Conservation (phyloP, 2,888 invertebrate genomes). For the Prostheceraeus crozeri region DNA sequence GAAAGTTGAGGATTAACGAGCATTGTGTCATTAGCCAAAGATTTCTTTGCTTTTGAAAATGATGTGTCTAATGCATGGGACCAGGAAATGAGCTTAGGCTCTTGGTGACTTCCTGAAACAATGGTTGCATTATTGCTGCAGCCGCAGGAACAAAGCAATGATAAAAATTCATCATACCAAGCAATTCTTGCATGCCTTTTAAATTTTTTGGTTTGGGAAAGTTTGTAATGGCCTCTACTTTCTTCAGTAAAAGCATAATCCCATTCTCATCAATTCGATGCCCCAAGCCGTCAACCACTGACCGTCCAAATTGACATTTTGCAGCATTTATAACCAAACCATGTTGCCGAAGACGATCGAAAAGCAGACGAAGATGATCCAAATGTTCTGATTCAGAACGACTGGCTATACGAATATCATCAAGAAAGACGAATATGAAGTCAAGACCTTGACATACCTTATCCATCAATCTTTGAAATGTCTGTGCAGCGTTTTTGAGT, state of each 20-base stretch:
- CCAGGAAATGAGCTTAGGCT: slow-evolving; percentile 2
- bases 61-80: not conserved
- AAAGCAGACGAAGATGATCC: slow-evolving; percentile 37
- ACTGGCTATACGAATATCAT: slow-evolving; percentile 36
- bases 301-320: slow-evolving; percentile 40
- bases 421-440: slow-evolving; percentile 20
- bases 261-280: slow-evolving; percentile 37
- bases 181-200: slow-evolving; percentile 33
- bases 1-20: no score
- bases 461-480: slow-evolving; percentile 30
- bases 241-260: no score
- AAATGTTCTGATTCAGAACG: slow-evolving; percentile 34
- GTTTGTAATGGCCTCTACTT: no score
- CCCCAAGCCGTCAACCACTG: slow-evolving; percentile 40
- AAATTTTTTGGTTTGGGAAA: not conserved
- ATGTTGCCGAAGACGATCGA: slow-evolving; percentile 34
- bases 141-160: slow-evolving; percentile 39
- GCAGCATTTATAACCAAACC: slow-evolving; percentile 36
- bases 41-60: not conserved
- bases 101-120: not conserved
- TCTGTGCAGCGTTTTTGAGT: slow-evolving; percentile 29
- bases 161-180: slow-evolving; percentile 42
- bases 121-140: slow-evolving; percentile 25
- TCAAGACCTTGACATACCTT: slow-evolving; percentile 9
- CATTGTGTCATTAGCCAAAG: not conserved